Percentiles rank a stretch among this genome's conserved stretches.
Conservation (phyloP, 2,113 vertebrate species). For the western clawed frog (Xenopus tropicalis) region UCB_Xtro_10.0 CM004449.2:65887501-65888000, state of each 20-base stretch:
- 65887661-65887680: conserved; percentile 22
- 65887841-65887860: conserved; percentile 2
- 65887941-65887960: too few relatives aligned
- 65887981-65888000: too few relatives aligned
- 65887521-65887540: background rate
- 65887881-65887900: background rate
- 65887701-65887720: conserved; percentile 54
- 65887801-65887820: conserved; percentile 42
- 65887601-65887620: conserved; percentile 24
- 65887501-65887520: background rate
- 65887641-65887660: conserved; percentile 14
- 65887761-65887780: conserved; percentile 47
- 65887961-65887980: too few relatives aligned
- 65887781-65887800: conserved; percentile 36
- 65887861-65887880: background rate
- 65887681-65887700: conserved; percentile 32
- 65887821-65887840: conserved; percentile 49
- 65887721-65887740: conserved; percentile 39
- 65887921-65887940: background rate
- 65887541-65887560: background rate
- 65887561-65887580: conserved; percentile 22
- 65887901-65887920: conserved; percentile 12
- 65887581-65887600: conserved; percentile 9
- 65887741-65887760: conserved; percentile 51
- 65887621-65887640: conserved; percentile 15